Conservation (phyloP, 2,888 invertebrate species). For the Chrysolina americana region DNA sequence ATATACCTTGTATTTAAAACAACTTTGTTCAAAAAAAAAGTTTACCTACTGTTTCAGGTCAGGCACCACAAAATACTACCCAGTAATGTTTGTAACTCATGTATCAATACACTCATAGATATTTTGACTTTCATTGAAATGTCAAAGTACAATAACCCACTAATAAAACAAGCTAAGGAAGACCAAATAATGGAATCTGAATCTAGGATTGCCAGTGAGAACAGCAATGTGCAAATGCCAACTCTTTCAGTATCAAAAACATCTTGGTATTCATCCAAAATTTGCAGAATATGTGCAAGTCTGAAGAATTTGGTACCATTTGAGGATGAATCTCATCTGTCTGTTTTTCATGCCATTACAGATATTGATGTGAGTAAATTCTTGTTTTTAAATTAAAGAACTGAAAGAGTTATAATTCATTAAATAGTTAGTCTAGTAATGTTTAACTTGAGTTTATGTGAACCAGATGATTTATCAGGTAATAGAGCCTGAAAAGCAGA, state of each 20-base stretch:
- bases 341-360: neutral
- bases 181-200: neutral
- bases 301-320: neutral
- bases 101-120: slow-evolving; percentile 14
- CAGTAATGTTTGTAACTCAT: neutral
- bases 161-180: neutral
- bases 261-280: neutral
- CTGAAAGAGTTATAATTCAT: too few species aligned
- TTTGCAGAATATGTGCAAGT: slow-evolving; percentile 14
- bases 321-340: neutral
- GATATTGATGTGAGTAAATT: slow-evolving; percentile 4
- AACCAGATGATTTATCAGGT: too few species aligned
- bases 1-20: neutral
- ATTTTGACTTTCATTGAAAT: slow-evolving; percentile 5
- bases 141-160: neutral
- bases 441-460: too few species aligned
- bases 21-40: too few species aligned
- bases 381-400: neutral
- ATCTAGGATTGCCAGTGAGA: neutral
- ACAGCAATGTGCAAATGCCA: neutral
- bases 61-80: neutral
- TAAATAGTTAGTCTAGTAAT: too few species aligned
- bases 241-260: neutral
- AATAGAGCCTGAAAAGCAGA: too few species aligned
- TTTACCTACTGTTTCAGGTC: slow-evolving; percentile 1